Percentiles rank a stretch among this genome's conserved stretches.
These are phyloP conservation scores for Exephanes ischioxanthus DNA, from an alignment of 2,888 invertebrate genomes.

Conservation along the genomic window DNA sequence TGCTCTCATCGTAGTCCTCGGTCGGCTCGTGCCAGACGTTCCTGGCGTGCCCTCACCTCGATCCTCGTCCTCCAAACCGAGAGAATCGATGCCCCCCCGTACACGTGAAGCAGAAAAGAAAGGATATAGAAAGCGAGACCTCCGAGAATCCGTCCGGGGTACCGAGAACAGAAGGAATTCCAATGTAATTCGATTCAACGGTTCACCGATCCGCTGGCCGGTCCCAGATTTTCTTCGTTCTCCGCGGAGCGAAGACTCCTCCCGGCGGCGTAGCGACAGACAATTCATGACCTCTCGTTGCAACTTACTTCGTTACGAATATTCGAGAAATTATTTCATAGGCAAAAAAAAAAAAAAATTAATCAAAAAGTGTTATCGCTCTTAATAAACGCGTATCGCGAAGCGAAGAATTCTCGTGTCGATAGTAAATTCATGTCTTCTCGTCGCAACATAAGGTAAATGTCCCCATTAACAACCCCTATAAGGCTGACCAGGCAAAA, in stretches of 20 bases:
- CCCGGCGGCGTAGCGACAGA: not conserved
- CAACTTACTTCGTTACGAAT: not conserved
- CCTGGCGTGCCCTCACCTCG: slow-evolving; percentile 57
- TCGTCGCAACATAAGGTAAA: too few species aligned
- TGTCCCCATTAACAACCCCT: too few species aligned
- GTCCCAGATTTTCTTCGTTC: slow-evolving; percentile 24
- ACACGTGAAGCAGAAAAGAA: slow-evolving; percentile 12
- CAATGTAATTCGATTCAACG: slow-evolving; percentile 52
- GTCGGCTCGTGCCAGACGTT: slow-evolving; percentile 67
- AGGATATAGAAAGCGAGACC: slow-evolving; percentile 39
- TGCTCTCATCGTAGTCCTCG: slow-evolving; percentile 34
- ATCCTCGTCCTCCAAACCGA: slow-evolving; percentile 29
- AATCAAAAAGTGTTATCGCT: not conserved
- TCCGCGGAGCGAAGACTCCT: not conserved
- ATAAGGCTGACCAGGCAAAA: too few species aligned
- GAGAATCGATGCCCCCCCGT: slow-evolving; percentile 30
- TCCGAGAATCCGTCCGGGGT: slow-evolving; percentile 16
- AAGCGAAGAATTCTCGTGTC: too few species aligned
- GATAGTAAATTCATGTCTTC: too few species aligned
- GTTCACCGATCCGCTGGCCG: slow-evolving; percentile 9
- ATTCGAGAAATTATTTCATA: not conserved
- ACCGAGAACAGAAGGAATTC: slow-evolving; percentile 38
- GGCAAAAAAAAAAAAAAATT: not conserved
- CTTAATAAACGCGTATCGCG: not conserved
- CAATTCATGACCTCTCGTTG: not conserved